Evolutionary conservation across 2,888 invertebrate genomes (phyloP), one percentile per base, ranked within the genome.

Genomic region (Dascillus cervinus): DNA sequence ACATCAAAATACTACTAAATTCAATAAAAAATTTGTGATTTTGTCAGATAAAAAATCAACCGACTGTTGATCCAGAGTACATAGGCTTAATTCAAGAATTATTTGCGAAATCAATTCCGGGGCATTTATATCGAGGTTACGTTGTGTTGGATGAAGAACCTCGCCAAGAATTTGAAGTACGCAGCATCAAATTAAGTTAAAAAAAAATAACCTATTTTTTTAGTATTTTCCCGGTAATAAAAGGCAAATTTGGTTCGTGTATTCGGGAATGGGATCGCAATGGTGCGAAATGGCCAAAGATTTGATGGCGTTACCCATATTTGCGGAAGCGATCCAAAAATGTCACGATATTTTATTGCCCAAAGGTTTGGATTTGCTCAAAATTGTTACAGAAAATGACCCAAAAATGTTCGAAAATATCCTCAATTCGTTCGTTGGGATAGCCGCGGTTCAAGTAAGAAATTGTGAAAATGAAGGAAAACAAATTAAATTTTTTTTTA

Each of bases 191-290:
- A 14, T 29, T 26, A 31, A 15, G 9, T 15, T n/a, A n/a, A n/a
- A 14, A 2, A 4, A 22, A n/a, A 11, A 11, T 33, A 13, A 24
- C 4, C 24, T 24, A n/a, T 13, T 22, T 23, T 54, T 52, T 13
- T 37, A 64, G 63, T 60, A 58, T 34, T 56, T 52, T 38, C 50
- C 56, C 31, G 64, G 64, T 13, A 61, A 58, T 33, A 64, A 63
- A 35, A 50, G 63, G 11, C 77, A 77, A 26, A 52, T 69, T 13
- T 84, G 81, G 79, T 82, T 73, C 54, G 69, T 82, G 11, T 82
- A 78, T 64, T 75, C 81, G 36, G 83, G 83, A 17, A 83, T 84
- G 82, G 83, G 82, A 3, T 74, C 76, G 11, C 82, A 83, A 57
- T 83, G 82, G 82, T 60, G 69, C 29, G 75, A 75, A 24, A 79